phyloP scores from a whole-genome alignment of 1,140 invertebrate species.

The Agrilus planipennis region DNA sequence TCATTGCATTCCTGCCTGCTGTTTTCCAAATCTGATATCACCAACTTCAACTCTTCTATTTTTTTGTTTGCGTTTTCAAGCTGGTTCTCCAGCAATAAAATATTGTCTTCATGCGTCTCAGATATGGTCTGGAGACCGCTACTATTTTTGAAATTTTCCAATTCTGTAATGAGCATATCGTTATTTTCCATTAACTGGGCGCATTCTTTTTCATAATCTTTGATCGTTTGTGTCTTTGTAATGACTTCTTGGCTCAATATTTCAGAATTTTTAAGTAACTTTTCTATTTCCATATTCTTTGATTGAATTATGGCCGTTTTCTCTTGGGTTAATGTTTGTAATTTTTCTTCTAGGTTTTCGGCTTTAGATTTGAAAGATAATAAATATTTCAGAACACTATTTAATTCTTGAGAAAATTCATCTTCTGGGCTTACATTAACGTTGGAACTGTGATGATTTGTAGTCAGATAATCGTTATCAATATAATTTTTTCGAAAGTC shows the following conservation, averaged over 20 bases:
- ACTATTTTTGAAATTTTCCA: conserved; percentile 45
- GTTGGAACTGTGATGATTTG: no score
- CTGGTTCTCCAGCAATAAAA: conserved; percentile 45
- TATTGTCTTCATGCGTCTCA: conserved; percentile 52
- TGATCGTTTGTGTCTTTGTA: conserved; percentile 21
- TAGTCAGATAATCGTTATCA: no score
- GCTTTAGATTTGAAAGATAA: conserved; percentile 30
- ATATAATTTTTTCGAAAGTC: no score
- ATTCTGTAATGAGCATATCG: conserved; percentile 47
- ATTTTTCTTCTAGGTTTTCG: conserved; percentile 28
- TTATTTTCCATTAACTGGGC: conserved; percentile 54
- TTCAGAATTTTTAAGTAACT: conserved; percentile 25
- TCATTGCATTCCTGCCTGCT: conserved; percentile 9
- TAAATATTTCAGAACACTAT: conserved; percentile 30
- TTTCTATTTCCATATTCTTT: conserved; percentile 31
- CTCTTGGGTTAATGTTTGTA: conserved; percentile 27
- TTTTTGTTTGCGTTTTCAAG: conserved; percentile 34
- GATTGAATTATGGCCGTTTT: conserved; percentile 22
- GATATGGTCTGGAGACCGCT: conserved; percentile 51
- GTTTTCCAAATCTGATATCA: conserved; percentile 15
- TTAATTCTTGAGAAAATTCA: conserved; percentile 25
- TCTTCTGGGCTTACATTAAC: no score
- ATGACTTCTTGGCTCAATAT: conserved; percentile 26
- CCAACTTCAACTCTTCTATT: conserved; percentile 26
- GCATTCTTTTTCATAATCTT: conserved; percentile 47